Evolutionary conservation across 2,888 invertebrate species (phyloP), one percentile per base, ranked within the genome.

Genomic region (Caenorhabditis zanzibari): DNA sequence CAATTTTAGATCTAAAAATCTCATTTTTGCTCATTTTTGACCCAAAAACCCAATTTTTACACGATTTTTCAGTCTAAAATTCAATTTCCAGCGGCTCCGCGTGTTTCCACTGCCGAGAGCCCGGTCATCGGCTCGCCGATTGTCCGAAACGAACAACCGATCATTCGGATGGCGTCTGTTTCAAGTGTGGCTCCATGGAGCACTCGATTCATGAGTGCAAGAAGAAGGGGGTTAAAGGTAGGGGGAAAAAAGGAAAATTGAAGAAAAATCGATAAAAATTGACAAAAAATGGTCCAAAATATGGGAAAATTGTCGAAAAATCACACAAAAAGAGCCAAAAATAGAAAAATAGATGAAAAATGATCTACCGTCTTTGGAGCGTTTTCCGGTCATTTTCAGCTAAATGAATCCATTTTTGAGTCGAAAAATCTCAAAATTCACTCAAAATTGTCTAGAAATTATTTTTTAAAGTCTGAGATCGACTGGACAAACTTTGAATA

Each of bases 141-240:
- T 96, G 96, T 93, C 96, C 96, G 0, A 94, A 95, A 61, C 74
- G 75, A 61, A 82, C 82, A 47, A 63, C 41, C 24, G 49, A 69
- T 9, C 22, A 59, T n/a, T 92, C 92, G 12, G 90, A 91, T 4
- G 96, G 95, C 9, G 95, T 96, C 63, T 96, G 96, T 91, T 96
- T 95, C 91, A 96, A 96, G 93, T 96, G 96, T 93, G 96, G 96
- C 0, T 96, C 96, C 0, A 96, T 96, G 5, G 96, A 96, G 92
- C 96, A 96, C 92, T 95, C 95, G 14, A 95, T 95, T 90, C 86
- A 90, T 38, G 85, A 88, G 14, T 93, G 93, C 81, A 85, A 80
- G 72, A 85, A 81, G 69, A 84, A 87, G 58, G 81, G 85, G 38
- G 82, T 89, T 5, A 88, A 87, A 82, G 89, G 89, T 88, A 12